Evolutionary conservation across 2,888 invertebrate species (phyloP), one percentile per base, ranked within the genome.

Genomic region (Graphium colonna): DNA sequence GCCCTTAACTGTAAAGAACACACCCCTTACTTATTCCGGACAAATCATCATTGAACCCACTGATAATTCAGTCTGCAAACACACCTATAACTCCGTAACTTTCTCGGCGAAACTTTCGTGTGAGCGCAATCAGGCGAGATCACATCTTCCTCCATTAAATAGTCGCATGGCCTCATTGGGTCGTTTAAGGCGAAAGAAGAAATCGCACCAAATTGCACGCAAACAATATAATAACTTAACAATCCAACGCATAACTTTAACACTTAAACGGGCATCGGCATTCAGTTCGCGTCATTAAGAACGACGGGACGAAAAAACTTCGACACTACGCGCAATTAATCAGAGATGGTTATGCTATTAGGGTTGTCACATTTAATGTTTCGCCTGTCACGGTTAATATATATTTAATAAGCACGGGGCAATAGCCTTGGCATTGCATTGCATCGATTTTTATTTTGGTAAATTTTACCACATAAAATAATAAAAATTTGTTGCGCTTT

Each of bases 181-280:
- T 68, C 65, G 67, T 68, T 71, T 62, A 64, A 63, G 63, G 13
- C 60, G 61, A 65, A 36, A 36, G 69, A 66, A 71, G 69, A 70
- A 63, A 60, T 60, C 64, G 61, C 60, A 61, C 61, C 62, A 56
- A 60, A 57, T 69, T 67, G 69, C 68, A 75, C 72, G 75, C 74
- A 75, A 76, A 73, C 69, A 69, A 69, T 75, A 75, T 82, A 83
- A 83, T 82, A 79, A 84, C 82, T 83, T 83, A 80, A 82, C 81
- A 80, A 77, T 77, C 65, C 64, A 63, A 71, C 62, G 68, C 63
- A 66, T 68, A 73, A 68, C 60, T 13, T 56, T 59, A 53, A 55
- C 67, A 58, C 71, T 62, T 65, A 68, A 75, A 75, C 75, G 75
- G 79, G 59, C 70, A 74, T 75, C 41, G 67, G 80, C 77, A 82